Evolutionary conservation across 2,888 invertebrate genomes (phyloP), one percentile per base, ranked within the genome.

Genomic region (Hylaea fasciaria): DNA sequence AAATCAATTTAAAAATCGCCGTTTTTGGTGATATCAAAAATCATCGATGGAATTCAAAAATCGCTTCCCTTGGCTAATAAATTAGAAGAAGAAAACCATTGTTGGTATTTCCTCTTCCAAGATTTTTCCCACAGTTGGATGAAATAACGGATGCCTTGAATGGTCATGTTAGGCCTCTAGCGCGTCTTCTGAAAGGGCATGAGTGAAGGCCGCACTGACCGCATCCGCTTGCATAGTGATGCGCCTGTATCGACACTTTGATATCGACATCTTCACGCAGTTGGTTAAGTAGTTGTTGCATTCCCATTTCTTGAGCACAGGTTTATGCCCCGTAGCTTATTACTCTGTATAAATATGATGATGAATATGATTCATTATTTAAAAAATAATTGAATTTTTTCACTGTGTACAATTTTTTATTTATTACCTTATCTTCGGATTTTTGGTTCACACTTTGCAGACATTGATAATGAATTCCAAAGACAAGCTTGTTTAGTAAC

Each of bases 141-240:
- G 55, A 52, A 49, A 37, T 53, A 70, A 60, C 61, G 64, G 1
- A 60, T 51, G 49, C 69, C 69, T 77, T 76, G 70, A 75, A 67
- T 66, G 69, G 45, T 65, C 69, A 66, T 69, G 69, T 65, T 73
- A 48, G 47, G 53, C 47, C 50, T 60, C 71, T 72, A 72, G 69
- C 68, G 69, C 68, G 66, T 71, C 72, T 55, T 80, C 78, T 70
- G 78, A 89, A 89, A 89, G 88, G 85, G 84, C 83, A 86, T 69
- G 80, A 76, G 85, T 86, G 87, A 90, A 89, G 89, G 89, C n/a
- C 53, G 48, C n/a, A 53, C 68, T 82, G 85, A 84, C 84, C 85
- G 80, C 81, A 85, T 85, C 85, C 85, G 85, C 65, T 81, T 81
- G 44, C 49, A 44, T 62, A 64, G 62, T 54, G 65, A 52, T 60